Percentiles rank a stretch among this genome's conserved stretches.
Conservation (phyloP, 2,113 vertebrate species). For the Gadus macrocephalus region DNA sequence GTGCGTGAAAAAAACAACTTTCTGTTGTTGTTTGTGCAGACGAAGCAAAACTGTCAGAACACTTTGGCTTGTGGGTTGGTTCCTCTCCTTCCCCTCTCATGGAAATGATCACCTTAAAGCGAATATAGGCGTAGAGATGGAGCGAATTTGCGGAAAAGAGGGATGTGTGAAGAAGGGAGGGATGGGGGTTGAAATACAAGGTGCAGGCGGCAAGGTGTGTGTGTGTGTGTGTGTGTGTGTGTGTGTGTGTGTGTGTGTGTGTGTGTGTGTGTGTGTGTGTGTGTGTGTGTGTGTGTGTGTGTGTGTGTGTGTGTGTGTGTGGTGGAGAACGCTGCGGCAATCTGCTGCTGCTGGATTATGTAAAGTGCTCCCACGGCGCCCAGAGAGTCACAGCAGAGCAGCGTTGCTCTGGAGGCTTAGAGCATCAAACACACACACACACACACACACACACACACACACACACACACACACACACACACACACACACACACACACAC, state of each 20-base stretch:
- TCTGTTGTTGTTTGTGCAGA: neutral
- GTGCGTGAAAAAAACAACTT: neutral
- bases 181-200: conserved; percentile 30
- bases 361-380: conserved; percentile 66
- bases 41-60: neutral
- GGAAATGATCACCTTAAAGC: neutral
- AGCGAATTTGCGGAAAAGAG: conserved; percentile 35
- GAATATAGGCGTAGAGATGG: conserved; percentile 26
- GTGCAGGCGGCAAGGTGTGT: conserved; percentile 38
- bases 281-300: too few relatives aligned
- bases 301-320: neutral
- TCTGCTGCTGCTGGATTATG: conserved; percentile 65
- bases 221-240: too few relatives aligned
- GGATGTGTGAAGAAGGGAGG: conserved; percentile 40
- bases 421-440: conserved; percentile 55
- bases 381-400: conserved; percentile 51
- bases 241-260: too few relatives aligned
- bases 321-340: conserved; percentile 47
- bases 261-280: too few relatives aligned
- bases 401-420: conserved; percentile 55
- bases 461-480: conserved; percentile 19
- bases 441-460: conserved; percentile 22
- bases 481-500: conserved; percentile 13
- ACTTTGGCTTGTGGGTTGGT: neutral
- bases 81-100: neutral